Percentiles rank a stretch among this genome's conserved stretches.
phyloP scores from a whole-genome alignment of 2,113 vertebrate genomes.

The Glaucomys volans region DNA sequence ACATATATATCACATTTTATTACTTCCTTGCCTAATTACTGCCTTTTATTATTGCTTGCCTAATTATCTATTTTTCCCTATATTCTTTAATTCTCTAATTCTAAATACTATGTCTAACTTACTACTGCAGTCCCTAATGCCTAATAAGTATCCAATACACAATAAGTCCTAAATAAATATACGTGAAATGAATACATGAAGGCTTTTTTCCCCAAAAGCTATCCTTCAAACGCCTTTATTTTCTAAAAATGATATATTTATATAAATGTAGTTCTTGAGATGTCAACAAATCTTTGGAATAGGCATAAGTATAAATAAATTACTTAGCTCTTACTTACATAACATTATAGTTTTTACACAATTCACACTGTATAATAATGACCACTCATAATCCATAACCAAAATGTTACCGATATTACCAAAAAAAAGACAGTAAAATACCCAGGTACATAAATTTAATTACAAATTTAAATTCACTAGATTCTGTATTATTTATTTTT shows the following conservation, averaged over 20 bases:
- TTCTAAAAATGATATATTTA: constrained; percentile 7
- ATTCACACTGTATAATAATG: background rate
- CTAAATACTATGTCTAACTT: background rate
- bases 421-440: constrained; percentile 16
- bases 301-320: background rate
- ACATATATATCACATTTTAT: background rate
- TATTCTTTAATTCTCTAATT: background rate
- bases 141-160: background rate
- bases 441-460: background rate
- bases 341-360: background rate
- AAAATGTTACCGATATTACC: background rate
- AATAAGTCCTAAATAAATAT: background rate
- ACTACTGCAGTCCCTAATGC: background rate
- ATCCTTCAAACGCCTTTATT: background rate
- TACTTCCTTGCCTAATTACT: background rate
- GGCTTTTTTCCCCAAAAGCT: background rate
- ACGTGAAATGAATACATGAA: background rate
- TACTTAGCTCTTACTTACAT: background rate
- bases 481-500: constrained; percentile 26
- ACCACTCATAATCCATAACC: constrained; percentile 7
- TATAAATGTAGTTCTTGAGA: background rate
- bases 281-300: background rate
- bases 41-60: background rate
- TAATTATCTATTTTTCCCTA: background rate
- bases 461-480: constrained; percentile 41